Conservation (phyloP, 2,888 invertebrate genomes). For the Metacarcinus magister region DNA sequence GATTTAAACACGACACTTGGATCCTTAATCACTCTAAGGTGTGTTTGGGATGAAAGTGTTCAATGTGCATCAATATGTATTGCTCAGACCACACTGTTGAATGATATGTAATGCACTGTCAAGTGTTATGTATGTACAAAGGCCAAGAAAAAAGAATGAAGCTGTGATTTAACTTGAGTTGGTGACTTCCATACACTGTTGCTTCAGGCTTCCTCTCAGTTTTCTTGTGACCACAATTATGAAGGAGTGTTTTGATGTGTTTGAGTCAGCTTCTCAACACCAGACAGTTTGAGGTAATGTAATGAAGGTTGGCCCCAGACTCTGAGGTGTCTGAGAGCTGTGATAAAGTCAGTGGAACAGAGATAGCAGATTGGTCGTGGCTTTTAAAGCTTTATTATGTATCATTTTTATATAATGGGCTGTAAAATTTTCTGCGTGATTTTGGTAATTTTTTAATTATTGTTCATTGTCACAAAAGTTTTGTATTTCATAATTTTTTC, state of each 20-base stretch:
- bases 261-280: neutral
- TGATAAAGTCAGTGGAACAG: neutral
- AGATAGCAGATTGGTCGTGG: neutral
- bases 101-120: neutral
- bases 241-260: neutral
- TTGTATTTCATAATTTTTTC: neutral
- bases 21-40: neutral
- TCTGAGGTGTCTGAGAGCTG: constrained; percentile 23
- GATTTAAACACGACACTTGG: neutral
- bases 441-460: neutral
- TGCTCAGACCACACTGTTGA: neutral
- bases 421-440: neutral
- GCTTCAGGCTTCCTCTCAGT: constrained; percentile 1
- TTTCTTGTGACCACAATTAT: neutral
- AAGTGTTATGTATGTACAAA: neutral
- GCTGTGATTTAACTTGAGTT: neutral
- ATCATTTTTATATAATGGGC: neutral
- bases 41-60: neutral
- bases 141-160: neutral
- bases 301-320: neutral
- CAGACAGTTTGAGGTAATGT: constrained; percentile 19
- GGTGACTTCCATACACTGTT: neutral
- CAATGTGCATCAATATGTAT: neutral
- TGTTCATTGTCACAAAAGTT: neutral
- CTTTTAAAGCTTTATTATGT: constrained; percentile 21